Evolutionary conservation across 2,797 vertebrate species (phyloP).

Genomic region (Eulemur coronatus): DNA sequence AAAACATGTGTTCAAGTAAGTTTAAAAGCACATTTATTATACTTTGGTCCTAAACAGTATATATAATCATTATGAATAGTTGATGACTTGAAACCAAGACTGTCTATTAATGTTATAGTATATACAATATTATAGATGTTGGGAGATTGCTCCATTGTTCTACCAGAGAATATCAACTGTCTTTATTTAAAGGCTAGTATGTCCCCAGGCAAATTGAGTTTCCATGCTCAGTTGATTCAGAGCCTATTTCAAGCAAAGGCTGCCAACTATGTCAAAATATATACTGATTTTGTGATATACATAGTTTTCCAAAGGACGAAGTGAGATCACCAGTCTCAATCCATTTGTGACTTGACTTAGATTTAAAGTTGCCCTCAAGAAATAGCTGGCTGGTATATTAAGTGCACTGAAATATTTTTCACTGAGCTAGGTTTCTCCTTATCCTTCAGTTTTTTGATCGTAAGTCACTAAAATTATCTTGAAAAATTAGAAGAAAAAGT

Average conservation of each 20-base stretch:
- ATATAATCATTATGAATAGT: slow-evolving; percentile 6
- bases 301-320: slow-evolving; percentile 66
- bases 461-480: slow-evolving; percentile 66
- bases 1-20: slow-evolving; percentile 51
- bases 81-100: slow-evolving; percentile 53
- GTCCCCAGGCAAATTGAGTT: slow-evolving; percentile 70
- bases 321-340: slow-evolving; percentile 69
- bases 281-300: slow-evolving; percentile 71
- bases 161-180: slow-evolving; percentile 56
- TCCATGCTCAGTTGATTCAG: slow-evolving; percentile 69
- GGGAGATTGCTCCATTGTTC: slow-evolving; percentile 61
- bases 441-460: slow-evolving; percentile 51
- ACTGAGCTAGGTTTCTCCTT: slow-evolving; percentile 46
- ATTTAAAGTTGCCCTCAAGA: slow-evolving; percentile 71
- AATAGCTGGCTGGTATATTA: slow-evolving; percentile 46
- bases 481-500: slow-evolving; percentile 63
- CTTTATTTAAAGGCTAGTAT: slow-evolving; percentile 73
- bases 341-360: slow-evolving; percentile 74
- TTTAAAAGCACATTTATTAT: slow-evolving; percentile 66
- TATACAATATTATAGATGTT: slow-evolving; percentile 51
- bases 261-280: slow-evolving; percentile 70
- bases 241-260: slow-evolving; percentile 62
- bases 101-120: slow-evolving; percentile 8
- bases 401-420: slow-evolving; percentile 52
- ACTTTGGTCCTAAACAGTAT: slow-evolving; percentile 31